Evolutionary conservation across 2,797 vertebrate genomes (phyloP), one percentile per base, ranked within the genome.

Genomic region (Artibeus jamaicensis): DNA sequence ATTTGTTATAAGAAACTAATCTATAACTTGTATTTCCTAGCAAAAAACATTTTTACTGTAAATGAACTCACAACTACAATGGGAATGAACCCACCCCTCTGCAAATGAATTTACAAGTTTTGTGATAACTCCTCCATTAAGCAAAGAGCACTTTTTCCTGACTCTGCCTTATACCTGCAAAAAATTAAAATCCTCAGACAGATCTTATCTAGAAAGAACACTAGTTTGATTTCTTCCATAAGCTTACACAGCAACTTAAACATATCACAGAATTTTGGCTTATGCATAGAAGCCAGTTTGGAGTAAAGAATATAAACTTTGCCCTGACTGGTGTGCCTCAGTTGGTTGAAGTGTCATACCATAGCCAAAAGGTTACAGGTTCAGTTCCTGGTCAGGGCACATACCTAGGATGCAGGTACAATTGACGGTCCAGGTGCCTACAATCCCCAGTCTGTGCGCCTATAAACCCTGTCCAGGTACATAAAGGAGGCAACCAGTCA

Each of bases 51-150:
- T 53, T 94, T 79, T 67, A 53, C 48, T 74, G 8, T 74, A 92
- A 96, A 44, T 90, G 32, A 92, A 70, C 90, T 92, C 9, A 42
- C 42, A 86, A 73, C 32, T 34, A 74, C 46, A 9, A 11, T 65
- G 19, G 26, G 50, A 94, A 89, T 78, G 59, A 95, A 87, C 55
- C 18, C 16, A 92, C 0, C 19, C 3, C 59, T 50, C 65, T 70
- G n/a, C 24, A 87, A 94, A 92, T 84, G 37, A 92, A 89, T 78
- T 83, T 70, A 92, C 22, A 12, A 95, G 14, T 22, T 18, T 70
- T 71, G 7, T 73, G 37, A 93, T 94, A 94, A 89, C 79, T 68
- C 34, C 22, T 94, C 50, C 29, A 57, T 71, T 55, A 91, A 87
- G 70, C 4, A 93, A 21, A 79, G 74, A 86, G 14, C 12, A 59